Base-by-base conservation (phyloP, 1,140 invertebrate species). In the Ericerus pela region DNA sequence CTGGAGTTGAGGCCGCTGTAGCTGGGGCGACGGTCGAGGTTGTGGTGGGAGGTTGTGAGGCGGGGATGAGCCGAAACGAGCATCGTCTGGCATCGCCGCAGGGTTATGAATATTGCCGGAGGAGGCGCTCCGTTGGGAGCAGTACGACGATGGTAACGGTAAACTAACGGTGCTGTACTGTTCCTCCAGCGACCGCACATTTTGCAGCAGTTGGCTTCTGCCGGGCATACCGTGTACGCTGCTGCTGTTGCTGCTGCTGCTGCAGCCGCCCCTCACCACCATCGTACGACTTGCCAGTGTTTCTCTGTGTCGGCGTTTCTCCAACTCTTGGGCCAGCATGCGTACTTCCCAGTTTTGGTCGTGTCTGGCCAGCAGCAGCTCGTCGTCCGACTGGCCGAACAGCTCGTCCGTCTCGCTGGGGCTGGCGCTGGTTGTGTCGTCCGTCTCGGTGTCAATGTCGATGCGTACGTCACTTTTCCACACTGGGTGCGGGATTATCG, bases 281-380 rank as follows among this genome's bases (percentile, higher is more conserved):
- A n/a, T n/a, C n/a, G n/a, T n/a, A n/a, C n/a, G n/a, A n/a, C n/a
- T n/a, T n/a, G 51, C 51, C 10, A 27, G 80, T 0, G 68, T 70
- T 16, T 70, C 74, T 1, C 69, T 43, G 27, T 31, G 70, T 66
- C 61, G 29, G 10, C 52, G 14, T 30, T 27, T 26, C 12, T 65
- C 65, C 24, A 86, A 72, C 63, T 85, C 78, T 53, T 82, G 74
- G 0, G 81, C 83, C 22, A 86, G 67, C 80, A 86, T 82, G 62
- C 79, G 73, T 0, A 85, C 77, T 66, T 88, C 84, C 84, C 84
- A 86, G 59, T 86, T 79, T 53, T 68, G 61, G 61, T 78, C 76
- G 47, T 75, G 75, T 56, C 68, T 58, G 55, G 67, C 66, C 18
- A 69, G 62, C 57, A 68, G 66, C 65, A 68, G 67, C 53, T 69